Conservation (phyloP, 2,113 vertebrate species). For the Colaptes auratus region DNA sequence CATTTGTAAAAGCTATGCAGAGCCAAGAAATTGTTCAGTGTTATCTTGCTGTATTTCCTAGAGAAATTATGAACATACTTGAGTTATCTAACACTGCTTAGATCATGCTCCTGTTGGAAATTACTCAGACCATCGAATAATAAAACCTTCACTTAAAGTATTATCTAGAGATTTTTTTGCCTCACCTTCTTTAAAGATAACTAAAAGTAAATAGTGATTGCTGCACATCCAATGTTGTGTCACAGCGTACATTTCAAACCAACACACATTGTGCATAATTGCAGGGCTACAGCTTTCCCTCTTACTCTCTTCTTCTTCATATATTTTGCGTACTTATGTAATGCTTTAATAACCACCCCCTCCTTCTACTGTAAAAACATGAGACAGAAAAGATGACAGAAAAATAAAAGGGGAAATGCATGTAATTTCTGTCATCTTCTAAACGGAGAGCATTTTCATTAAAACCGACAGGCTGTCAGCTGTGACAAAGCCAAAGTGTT, state of each 20-base stretch:
- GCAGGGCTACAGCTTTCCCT: slow-evolving; percentile 40
- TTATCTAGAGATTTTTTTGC: slow-evolving; percentile 20
- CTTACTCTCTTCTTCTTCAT: slow-evolving; percentile 31
- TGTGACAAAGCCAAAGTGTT: slow-evolving; percentile 61
- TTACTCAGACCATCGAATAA: neutral
- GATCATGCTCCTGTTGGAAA: slow-evolving; percentile 36
- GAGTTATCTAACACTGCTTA: slow-evolving; percentile 30
- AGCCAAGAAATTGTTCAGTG: neutral
- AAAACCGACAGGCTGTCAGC: slow-evolving; percentile 69
- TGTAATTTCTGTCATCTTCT: slow-evolving; percentile 56
- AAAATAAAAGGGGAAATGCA: slow-evolving; percentile 50
- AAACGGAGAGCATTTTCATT: slow-evolving; percentile 64
- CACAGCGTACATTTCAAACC: neutral
- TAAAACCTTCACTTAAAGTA: slow-evolving; percentile 31
- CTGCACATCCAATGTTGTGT: slow-evolving; percentile 27
- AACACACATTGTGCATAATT: neutral
- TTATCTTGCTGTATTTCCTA: slow-evolving; percentile 25
- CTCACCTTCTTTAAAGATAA: slow-evolving; percentile 19
- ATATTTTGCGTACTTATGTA: slow-evolving; percentile 63
- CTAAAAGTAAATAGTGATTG: slow-evolving; percentile 53
- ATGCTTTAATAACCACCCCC: slow-evolving; percentile 47
- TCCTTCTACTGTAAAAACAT: neutral
- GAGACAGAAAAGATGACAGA: slow-evolving; percentile 47
- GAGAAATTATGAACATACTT: slow-evolving; percentile 15
- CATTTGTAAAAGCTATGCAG: neutral